Percentiles rank a stretch among this genome's conserved stretches.
These are phyloP conservation scores for Drosophila simulans DNA, from an alignment of 1,140 invertebrate species.

Conservation along the genomic window DNA sequence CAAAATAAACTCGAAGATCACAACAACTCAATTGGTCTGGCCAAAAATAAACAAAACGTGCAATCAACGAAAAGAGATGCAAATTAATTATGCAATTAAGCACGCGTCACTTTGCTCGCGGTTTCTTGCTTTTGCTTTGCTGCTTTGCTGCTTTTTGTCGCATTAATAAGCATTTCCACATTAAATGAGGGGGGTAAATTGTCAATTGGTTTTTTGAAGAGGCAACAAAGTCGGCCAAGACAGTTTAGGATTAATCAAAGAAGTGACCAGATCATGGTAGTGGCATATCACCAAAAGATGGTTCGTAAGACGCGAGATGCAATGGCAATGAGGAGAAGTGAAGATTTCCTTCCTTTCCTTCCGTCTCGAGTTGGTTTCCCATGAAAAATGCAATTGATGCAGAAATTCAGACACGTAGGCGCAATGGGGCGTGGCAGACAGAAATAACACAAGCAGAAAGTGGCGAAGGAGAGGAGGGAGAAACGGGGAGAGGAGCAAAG, in stretches of 20 bases:
- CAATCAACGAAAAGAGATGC: slow-evolving; percentile 52
- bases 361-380: slow-evolving; percentile 45
- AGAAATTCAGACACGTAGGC: slow-evolving; percentile 63
- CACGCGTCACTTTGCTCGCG: slow-evolving; percentile 52
- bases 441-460: slow-evolving; percentile 20
- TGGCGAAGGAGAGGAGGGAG: slow-evolving; percentile 7
- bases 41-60: slow-evolving; percentile 77
- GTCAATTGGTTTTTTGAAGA: not conserved
- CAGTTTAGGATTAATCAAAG: too few species aligned
- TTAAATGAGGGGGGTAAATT: slow-evolving; percentile 10
- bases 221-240: not conserved
- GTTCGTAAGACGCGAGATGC: slow-evolving; percentile 5
- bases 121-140: not conserved
- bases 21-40: slow-evolving; percentile 41
- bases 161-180: slow-evolving; percentile 48
- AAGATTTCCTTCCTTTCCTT: slow-evolving; percentile 58
- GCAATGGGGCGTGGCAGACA: slow-evolving; percentile 60
- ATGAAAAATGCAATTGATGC: slow-evolving; percentile 78
- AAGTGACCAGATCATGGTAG: not conserved
- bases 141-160: slow-evolving; percentile 9
- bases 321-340: slow-evolving; percentile 28
- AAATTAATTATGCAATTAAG: slow-evolving; percentile 80
- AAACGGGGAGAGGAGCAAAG: slow-evolving; percentile 6
- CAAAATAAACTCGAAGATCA: slow-evolving; percentile 22
- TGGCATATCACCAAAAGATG: slow-evolving; percentile 2